Base-by-base conservation (phyloP, 2,113 vertebrate species). In the Petrocephalus zakoni region DNA sequence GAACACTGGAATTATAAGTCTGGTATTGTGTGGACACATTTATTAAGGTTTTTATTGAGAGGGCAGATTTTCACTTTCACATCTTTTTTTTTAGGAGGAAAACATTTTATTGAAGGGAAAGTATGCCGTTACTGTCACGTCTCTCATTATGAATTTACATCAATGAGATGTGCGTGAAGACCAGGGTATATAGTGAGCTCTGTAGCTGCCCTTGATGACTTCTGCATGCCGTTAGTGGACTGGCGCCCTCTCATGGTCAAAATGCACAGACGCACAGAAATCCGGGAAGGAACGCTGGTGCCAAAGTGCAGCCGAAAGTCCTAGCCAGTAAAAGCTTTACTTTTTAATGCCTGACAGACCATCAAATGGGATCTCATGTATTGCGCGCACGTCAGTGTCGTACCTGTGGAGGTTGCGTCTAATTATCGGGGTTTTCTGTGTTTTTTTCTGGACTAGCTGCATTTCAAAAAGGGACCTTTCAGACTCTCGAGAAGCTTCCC, bases 191-290 rank as follows among this genome's bases (percentile, higher is more conserved):
- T 17, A 37, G 25, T 87, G 61, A 55, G 10, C 47, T 22, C 37
- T 49, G 46, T 22, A 83, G 19, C n/a, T 25, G 42, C 42, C 2
- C 21, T 51, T 84, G 9, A n/a, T 17, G n/a, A 49, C n/a, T 0
- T 2, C 47, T 49, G 49, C 46, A 64, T 15, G 11, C 51, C 0
- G 87, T 58, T 52, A 86, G 46, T n/a, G 13, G 46, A 17, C 78
- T 46, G 92, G 94, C 93, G 92, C 94, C 94, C 94, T 93, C 94
- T 93, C 90, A 93, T 94, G 94, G 94, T 89, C 88, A 91, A 89
- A 89, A 1, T 1, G 52, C n/a, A n/a, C n/a, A n/a, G n/a, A 7
- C 88, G 52, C 88, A 88, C 86, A 87, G 91, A 90, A 89, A n/a
- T 37, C 83, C 52, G 83, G 11, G 25, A 25, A 42, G 49, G 72